Evolutionary conservation across 1,140 invertebrate genomes (phyloP).

Genomic region (Solenopsis fugax): DNA sequence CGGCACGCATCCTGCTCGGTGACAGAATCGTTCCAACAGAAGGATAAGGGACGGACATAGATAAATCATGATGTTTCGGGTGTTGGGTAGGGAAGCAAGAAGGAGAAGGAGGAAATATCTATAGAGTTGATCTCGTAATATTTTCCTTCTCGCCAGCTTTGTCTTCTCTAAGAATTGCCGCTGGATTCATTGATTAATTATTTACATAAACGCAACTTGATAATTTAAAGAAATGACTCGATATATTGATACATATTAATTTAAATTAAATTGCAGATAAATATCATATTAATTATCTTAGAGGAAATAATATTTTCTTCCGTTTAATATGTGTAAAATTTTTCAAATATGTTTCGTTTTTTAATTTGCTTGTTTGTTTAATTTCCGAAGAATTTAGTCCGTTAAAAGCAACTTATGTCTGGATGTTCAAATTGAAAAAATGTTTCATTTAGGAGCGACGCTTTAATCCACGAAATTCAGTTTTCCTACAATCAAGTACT

Average conservation of each 20-base stretch:
- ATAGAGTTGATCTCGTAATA: conserved; percentile 25
- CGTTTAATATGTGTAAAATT: background rate
- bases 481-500: background rate
- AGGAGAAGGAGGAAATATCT: conserved; percentile 10
- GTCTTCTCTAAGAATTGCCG: conserved; percentile 33
- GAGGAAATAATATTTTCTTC: background rate
- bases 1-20: conserved; percentile 62
- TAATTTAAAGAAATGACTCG: background rate
- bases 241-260: background rate
- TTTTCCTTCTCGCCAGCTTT: conserved; percentile 54
- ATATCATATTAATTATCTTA: background rate
- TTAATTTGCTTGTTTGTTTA: background rate
- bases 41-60: conserved; percentile 72
- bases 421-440: background rate
- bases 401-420: background rate
- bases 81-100: background rate
- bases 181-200: background rate
- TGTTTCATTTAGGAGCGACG: background rate
- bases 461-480: background rate
- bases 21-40: conserved; percentile 67
- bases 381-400: background rate
- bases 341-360: background rate
- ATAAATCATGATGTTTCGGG: conserved; percentile 74
- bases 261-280: background rate
- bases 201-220: background rate